Conservation (phyloP, 2,888 invertebrate species). For the Oscheius sp. region DNA sequence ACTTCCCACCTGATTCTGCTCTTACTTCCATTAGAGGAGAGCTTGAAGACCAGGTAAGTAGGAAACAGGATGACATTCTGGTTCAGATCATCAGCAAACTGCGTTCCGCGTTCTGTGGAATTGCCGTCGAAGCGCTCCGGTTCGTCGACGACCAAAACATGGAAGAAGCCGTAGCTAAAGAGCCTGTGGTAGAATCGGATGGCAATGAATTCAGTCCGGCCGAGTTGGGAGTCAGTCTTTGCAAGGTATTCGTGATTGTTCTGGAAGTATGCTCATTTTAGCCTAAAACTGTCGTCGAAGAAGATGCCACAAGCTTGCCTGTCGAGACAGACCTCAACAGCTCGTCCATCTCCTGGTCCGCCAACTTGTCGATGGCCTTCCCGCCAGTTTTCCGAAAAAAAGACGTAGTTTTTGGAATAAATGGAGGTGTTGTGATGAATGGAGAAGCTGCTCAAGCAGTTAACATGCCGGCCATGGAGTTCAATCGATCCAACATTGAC, state of each 20-base stretch:
- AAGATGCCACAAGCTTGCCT: background rate
- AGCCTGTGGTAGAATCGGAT: conserved; percentile 19
- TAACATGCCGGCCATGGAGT: conserved; percentile 7
- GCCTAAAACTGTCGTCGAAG: conserved; percentile 13
- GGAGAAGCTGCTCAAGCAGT: conserved; percentile 57
- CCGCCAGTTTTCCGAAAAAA: conserved; percentile 67
- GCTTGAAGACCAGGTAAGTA: conserved; percentile 39
- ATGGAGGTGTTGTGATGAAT: conserved; percentile 68
- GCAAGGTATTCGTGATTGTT: conserved; percentile 34
- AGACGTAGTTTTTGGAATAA: conserved; percentile 69
- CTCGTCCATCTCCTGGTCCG: conserved; percentile 49
- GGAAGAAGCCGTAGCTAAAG: conserved; percentile 15
- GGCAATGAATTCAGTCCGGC: conserved; percentile 46
- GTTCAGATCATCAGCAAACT: conserved; percentile 38
- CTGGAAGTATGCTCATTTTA: conserved; percentile 6
- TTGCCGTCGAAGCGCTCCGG: conserved; percentile 52
- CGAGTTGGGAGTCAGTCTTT: conserved; percentile 52
- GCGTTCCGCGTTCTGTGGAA: conserved; percentile 50
- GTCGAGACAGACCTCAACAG: conserved; percentile 3
- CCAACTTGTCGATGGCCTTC: conserved; percentile 67
- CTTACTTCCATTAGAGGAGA: conserved; percentile 40
- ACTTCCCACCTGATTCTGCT: conserved; percentile 45
- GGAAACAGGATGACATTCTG: background rate
- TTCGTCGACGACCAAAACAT: conserved; percentile 41
- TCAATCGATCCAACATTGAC: conserved; percentile 13